A percentile compares a stretch with the other conserved stretches of the same genome.
These are phyloP conservation scores for Premnoplex brunnescens DNA, from an alignment of 2,797 vertebrate species.

Conservation along the genomic window DNA sequence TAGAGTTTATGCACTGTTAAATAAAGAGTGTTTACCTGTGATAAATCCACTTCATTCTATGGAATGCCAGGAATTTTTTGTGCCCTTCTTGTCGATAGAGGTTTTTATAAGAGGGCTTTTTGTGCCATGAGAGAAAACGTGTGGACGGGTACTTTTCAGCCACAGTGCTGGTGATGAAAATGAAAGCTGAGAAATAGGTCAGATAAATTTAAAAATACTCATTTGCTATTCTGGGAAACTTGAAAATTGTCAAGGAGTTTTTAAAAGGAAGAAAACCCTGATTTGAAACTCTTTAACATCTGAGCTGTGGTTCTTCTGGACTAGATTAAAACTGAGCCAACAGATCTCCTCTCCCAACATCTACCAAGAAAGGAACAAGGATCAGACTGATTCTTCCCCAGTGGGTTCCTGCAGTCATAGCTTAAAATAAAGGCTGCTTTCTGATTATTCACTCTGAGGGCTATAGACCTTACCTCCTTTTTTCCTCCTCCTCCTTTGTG, in stretches of 20 bases:
- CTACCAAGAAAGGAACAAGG: background rate
- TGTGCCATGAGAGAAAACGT: background rate
- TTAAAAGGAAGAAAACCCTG: background rate
- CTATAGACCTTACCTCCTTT: background rate
- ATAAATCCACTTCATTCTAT: background rate
- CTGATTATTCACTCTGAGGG: background rate
- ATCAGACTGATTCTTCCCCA: background rate
- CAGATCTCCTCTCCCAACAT: background rate
- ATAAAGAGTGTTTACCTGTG: background rate
- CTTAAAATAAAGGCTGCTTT: background rate
- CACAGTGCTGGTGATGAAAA: background rate
- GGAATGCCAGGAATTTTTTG: background rate
- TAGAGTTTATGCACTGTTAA: background rate
- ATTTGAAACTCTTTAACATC: background rate
- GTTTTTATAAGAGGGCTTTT: background rate
- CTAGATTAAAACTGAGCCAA: background rate
- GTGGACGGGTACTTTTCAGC: background rate
- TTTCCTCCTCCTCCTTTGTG: background rate
- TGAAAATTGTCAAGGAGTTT: background rate
- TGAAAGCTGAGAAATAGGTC: background rate
- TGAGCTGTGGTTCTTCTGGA: background rate
- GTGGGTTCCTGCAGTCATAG: background rate
- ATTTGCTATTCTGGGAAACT: background rate
- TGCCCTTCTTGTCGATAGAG: background rate
- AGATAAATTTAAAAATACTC: background rate